Base-by-base conservation (phyloP, 2,888 invertebrate genomes). In the Syritta pipiens region DNA sequence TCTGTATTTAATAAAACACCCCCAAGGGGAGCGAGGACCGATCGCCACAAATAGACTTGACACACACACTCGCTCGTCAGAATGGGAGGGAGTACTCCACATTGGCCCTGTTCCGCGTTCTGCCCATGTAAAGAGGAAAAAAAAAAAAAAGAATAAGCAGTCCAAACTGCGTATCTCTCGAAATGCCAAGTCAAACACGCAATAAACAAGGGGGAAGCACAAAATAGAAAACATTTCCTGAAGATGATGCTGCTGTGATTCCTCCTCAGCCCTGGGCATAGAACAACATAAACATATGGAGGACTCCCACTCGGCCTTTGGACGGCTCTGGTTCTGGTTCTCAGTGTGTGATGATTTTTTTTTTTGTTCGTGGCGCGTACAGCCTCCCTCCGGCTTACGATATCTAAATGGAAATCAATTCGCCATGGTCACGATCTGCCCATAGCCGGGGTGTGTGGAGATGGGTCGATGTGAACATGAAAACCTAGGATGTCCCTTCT, bases 331-430 rank as follows among this genome's bases (percentile, higher is more conserved):
- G n/a, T n/a, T n/a, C n/a, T n/a, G n/a, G n/a, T n/a, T n/a, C n/a
- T n/a, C n/a, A n/a, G n/a, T n/a, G n/a, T n/a, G 37, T 2, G 37
- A 37, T 17, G 37, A 9, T 17, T 14, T 9, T 17, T 17, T 14
- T 17, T 17, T 37, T 14, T 37, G 17, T 17, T 17, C 37, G 19
- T 37, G 37, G 37, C n/a, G n/a, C n/a, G n/a, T n/a, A 7, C 3
- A 44, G n/a, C 22, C 44, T 63, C 42, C 42, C 42, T 48, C 26
- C 22, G 40, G 14, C 40, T 17, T 28, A 40, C 24, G 10, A 26
- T 49, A 49, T 49, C 57, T 57, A 42, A 60, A 69, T 37, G 20
- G 26, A 69, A 69, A 69, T 60, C 60, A 60, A 69, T 69, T 51
- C 60, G 51, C 44, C 51, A 69, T 51, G 57, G 60, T 53, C 60